Evolutionary conservation across 2,888 invertebrate genomes (phyloP).

Genomic region (Parnassius smintheus): DNA sequence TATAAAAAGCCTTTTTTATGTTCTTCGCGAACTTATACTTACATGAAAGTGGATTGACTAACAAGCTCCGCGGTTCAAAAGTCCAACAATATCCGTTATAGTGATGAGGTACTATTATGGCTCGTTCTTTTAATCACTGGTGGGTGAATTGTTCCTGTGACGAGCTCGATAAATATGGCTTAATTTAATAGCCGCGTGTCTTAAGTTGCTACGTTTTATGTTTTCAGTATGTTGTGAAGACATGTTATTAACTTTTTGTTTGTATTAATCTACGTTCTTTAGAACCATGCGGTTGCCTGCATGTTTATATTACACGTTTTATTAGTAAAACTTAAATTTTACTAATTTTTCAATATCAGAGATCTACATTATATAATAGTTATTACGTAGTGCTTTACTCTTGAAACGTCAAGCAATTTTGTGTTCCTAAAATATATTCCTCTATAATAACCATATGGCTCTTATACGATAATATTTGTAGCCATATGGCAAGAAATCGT

Average conservation of each 20-base stretch:
- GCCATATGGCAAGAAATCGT: no score
- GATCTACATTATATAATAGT: no score
- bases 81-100: slow-evolving; percentile 15
- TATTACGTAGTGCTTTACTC: no score
- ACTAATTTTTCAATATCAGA: no score
- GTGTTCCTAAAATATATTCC: no score
- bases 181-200: slow-evolving; percentile 18
- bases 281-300: neutral
- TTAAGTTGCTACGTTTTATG: slow-evolving; percentile 12
- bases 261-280: neutral
- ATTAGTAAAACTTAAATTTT: no score
- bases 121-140: slow-evolving; percentile 15
- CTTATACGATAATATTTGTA: no score
- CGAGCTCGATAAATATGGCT: slow-evolving; percentile 21
- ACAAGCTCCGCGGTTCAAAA: slow-evolving; percentile 20
- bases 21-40: slow-evolving; percentile 30
- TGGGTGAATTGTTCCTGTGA: slow-evolving; percentile 20
- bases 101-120: slow-evolving; percentile 19
- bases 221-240: slow-evolving; percentile 12
- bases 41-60: slow-evolving; percentile 28
- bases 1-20: slow-evolving; percentile 45
- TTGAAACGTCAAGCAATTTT: no score
- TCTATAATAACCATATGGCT: no score
- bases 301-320: neutral
- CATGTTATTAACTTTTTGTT: slow-evolving; percentile 16